These are phyloP conservation scores for Chiroxiphia lanceolata DNA, from an alignment of 2,797 vertebrate species.

Conservation along the genomic window DNA sequence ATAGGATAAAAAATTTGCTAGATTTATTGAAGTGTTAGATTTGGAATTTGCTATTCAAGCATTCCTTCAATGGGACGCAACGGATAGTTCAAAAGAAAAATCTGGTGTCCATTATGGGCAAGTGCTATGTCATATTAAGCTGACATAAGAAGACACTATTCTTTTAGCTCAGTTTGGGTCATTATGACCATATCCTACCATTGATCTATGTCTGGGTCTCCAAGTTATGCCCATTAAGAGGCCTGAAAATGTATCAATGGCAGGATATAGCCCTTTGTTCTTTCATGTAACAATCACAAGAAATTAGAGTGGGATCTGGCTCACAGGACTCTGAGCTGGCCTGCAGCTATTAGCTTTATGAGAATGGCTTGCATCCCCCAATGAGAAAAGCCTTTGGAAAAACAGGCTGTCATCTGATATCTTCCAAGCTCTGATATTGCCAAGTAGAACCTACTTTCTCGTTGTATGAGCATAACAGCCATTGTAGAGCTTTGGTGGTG, in stretches of 20 bases:
- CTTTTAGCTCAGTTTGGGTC: background rate
- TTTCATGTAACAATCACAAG: background rate
- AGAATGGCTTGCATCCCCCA: background rate
- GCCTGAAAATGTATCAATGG: slow-evolving; percentile 30
- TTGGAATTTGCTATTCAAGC: background rate
- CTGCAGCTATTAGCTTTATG: background rate
- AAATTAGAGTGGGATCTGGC: background rate
- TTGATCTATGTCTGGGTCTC: slow-evolving; percentile 7
- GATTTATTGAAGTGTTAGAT: background rate
- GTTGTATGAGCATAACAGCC: accelerated
- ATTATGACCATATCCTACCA: slow-evolving; percentile 1
- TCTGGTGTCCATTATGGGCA: background rate
- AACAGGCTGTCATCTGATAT: background rate
- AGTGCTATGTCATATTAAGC: background rate
- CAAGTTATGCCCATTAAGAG: background rate
- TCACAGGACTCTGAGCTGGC: background rate
- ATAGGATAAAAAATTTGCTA: background rate
- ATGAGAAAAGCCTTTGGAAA: slow-evolving; percentile 10
- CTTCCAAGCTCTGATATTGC: background rate
- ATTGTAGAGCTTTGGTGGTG: background rate
- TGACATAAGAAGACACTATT: slow-evolving; percentile 28
- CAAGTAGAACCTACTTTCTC: background rate
- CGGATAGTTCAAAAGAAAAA: background rate
- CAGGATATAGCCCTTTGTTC: slow-evolving; percentile 55
- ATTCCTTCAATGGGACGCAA: background rate